These are phyloP conservation scores for Monoplex corrugatus DNA, from an alignment of 2,888 invertebrate genomes.

Conservation along the genomic window DNA sequence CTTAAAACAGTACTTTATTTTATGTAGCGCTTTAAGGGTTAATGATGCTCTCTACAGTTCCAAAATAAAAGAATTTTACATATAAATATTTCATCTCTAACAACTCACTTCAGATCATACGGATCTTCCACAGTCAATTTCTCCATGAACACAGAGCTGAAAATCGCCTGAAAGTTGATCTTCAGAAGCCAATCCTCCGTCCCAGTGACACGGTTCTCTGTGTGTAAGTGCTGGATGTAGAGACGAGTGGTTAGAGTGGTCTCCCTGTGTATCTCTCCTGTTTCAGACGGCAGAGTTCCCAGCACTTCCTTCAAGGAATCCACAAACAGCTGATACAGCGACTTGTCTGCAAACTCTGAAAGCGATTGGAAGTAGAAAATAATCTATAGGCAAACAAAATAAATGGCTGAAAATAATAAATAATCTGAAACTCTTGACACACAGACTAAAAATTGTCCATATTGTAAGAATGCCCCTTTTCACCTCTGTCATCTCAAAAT, in stretches of 20 bases:
- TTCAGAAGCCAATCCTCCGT: conserved; percentile 69
- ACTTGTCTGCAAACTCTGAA: conserved; percentile 61
- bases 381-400: too few relatives aligned
- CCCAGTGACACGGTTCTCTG: conserved; percentile 70
- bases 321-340: conserved; percentile 72
- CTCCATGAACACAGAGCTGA: conserved; percentile 47
- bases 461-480: too few relatives aligned
- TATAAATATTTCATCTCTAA: too few relatives aligned
- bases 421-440: too few relatives aligned
- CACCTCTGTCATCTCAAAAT: too few relatives aligned
- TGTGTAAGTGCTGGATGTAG: conserved; percentile 62
- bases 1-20: too few relatives aligned
- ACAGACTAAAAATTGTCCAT: too few relatives aligned
- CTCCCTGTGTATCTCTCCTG: conserved; percentile 43
- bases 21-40: too few relatives aligned
- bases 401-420: too few relatives aligned
- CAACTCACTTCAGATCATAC: conserved; percentile 46
- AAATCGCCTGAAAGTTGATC: conserved; percentile 69
- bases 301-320: conserved; percentile 65
- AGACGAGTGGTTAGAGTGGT: conserved; percentile 50
- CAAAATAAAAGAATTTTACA: too few relatives aligned
- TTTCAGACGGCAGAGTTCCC: conserved; percentile 54
- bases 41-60: too few relatives aligned
- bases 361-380: neutral
- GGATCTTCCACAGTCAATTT: conserved; percentile 2